These are phyloP conservation scores for Xiphophorus hellerii DNA, from an alignment of 2,113 vertebrate genomes.

Conservation along the genomic window DNA sequence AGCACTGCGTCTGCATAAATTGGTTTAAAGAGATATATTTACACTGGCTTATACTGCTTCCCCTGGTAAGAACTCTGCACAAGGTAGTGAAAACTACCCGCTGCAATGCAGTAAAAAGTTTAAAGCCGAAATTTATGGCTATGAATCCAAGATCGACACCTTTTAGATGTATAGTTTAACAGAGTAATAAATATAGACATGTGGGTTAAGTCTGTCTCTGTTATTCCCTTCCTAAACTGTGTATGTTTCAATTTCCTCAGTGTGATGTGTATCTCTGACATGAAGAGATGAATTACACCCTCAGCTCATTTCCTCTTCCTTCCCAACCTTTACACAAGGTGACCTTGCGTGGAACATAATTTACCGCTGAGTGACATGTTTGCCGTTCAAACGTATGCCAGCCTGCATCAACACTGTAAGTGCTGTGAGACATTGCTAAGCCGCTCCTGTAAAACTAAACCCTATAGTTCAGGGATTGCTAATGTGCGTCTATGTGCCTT, in stretches of 20 bases:
- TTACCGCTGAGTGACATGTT: constrained; percentile 72
- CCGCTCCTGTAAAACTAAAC: constrained; percentile 35
- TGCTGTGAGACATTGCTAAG: constrained; percentile 56
- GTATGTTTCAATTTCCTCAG: constrained; percentile 33
- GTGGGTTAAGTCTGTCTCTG: constrained; percentile 37
- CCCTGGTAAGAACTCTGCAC: constrained; percentile 24
- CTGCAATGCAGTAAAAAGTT: constrained; percentile 16
- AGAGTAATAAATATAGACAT: constrained; percentile 57
- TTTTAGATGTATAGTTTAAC: constrained; percentile 29
- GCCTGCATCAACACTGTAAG: constrained; percentile 39
- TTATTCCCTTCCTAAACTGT: constrained; percentile 48
- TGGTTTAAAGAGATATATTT: constrained; percentile 21
- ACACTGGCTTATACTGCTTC: constrained; percentile 3
- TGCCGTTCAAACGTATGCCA: constrained; percentile 53
- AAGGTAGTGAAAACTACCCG: constrained; percentile 5
- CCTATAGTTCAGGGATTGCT: constrained; percentile 38
- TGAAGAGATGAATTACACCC: constrained; percentile 64
- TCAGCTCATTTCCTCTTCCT: constrained; percentile 61
- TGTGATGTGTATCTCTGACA: constrained; percentile 57
- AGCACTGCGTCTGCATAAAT: constrained; percentile 24
- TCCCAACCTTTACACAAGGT: constrained; percentile 71
- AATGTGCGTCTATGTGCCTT: constrained; percentile 45
- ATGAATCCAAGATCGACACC: constrained; percentile 29
- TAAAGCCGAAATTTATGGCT: constrained; percentile 4
- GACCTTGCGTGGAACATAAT: constrained; percentile 71